Evolutionary conservation across 2,888 invertebrate genomes (phyloP), one percentile per base, ranked within the genome.

Genomic region (Eudemis profundana): DNA sequence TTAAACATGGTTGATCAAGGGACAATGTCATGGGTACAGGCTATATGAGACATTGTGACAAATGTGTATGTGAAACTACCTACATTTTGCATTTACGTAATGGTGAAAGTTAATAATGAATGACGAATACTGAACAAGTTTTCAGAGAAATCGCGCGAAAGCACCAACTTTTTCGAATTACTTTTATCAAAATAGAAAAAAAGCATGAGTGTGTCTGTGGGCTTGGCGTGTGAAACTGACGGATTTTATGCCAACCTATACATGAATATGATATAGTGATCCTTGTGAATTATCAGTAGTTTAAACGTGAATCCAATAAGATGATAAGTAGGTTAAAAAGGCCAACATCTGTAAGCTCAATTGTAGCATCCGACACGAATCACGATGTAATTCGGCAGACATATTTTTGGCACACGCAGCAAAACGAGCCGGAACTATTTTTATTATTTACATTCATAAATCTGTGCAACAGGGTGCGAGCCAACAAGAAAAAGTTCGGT

Each of bases 401-500:
- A 57, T 42, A 23, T 60, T 59, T 51, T 77, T 78, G 77, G 75
- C 77, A 79, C 57, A 66, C 21, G 70, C 51, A 67, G 64, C 73
- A 65, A 62, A 66, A 61, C 70, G 68, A 71, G 40, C 61, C 56
- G 59, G 65, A 69, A 76, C 71, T 74, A 75, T 79, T 76, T 76
- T 72, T 75, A 74, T 70, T 72, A 70, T 73, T 71, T 72, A 72
- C 70, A 69, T 69, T 70, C 72, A 78, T 71, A 70, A 67, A 77
- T 70, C 70, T 66, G 73, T 71, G 73, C 66, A 75, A 74, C 69
- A 76, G 72, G 63, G 68, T 76, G 78, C 79, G 82, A 60, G 59
- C 82, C 82, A 85, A 83, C 77, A 79, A 82, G 83, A 86, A 87
- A 80, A 84, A 86, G 82, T 89, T 83, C 86, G 89, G 90, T 93